Evolutionary conservation across 1,140 invertebrate genomes (phyloP), one percentile per base, ranked within the genome.

Genomic region (Heliconius melpomene): DNA sequence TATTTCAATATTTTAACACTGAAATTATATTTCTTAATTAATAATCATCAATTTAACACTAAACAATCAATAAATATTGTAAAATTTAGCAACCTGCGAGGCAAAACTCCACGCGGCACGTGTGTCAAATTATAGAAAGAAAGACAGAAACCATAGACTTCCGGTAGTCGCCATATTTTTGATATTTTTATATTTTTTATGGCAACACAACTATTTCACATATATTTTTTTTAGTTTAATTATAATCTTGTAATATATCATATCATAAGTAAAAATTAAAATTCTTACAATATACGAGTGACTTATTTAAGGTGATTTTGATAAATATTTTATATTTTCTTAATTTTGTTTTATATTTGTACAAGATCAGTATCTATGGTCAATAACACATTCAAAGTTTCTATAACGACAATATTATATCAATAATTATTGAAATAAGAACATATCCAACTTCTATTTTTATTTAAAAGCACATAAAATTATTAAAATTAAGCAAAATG

Each of bases 71-170:
- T 87, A 89, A 90, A 87, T 84, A 85, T 85, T 78, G 79, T 87
- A 89, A 88, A 88, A 87, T 85, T 86, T 88, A 93, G 76, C 85
- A 89, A 94, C 94, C 93, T 94, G 93, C 93, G 93, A 85, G 91
- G 88, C 80, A 92, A 94, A 91, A 93, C 92, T 95, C 94, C 94
- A 94, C 94, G 93, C 94, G 93, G 91, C 93, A 94, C 93, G 94
- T 93, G 93, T 94, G 91, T 93, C 93, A 95, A 93, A 86, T 92
- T 91, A 88, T 91, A 88, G 90, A 94, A 94, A 92, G 91, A 92
- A 92, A 86, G 90, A 92, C 86, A 92, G 82, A 88, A 83, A 88
- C 87, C 84, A 89, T 86, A 87, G 83, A 91, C 87, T 93, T 93
- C 92, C 91, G 89, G 85, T 84, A 81, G 76, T 84, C 84, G 87